A percentile compares a stretch with the other conserved stretches of the same genome.
Conservation (phyloP, 2,888 invertebrate genomes). For the Melinaea marsaeus region DNA sequence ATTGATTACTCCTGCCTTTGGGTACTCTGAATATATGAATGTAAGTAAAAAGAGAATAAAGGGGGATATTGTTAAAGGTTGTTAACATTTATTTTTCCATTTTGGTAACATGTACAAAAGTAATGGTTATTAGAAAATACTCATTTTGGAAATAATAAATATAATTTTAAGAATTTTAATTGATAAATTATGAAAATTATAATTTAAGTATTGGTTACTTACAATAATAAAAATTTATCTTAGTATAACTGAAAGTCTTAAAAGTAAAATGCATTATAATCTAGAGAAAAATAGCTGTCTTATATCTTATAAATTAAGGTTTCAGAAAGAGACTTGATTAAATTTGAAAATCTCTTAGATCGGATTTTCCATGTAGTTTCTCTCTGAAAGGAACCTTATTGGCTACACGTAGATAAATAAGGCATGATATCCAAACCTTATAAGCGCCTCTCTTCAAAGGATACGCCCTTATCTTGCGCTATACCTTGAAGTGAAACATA, state of each 20-base stretch:
- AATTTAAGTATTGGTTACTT: no score
- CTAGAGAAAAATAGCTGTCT: background rate
- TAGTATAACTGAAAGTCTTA: background rate
- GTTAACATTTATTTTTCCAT: no score
- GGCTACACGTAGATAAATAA: slow-evolving; percentile 11
- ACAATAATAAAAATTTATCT: background rate
- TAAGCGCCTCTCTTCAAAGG: background rate
- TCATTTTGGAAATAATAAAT: no score
- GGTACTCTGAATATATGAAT: no score
- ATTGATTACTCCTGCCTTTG: no score
- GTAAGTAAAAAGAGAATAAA: no score
- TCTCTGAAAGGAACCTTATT: slow-evolving; percentile 19
- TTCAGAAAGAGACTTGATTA: slow-evolving; percentile 11
- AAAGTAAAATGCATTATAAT: background rate
- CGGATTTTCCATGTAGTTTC: slow-evolving; percentile 21
- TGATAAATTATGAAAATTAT: no score
- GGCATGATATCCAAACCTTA: slow-evolving; percentile 4
- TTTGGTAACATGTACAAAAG: no score
- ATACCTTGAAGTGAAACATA: background rate
- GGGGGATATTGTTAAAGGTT: no score
- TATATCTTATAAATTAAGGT: background rate
- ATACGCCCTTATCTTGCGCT: background rate
- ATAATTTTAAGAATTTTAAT: no score
- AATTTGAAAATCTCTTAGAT: slow-evolving; percentile 21
- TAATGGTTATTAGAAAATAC: no score